Evolutionary conservation across 2,113 vertebrate genomes (phyloP), one percentile per base, ranked within the genome.

Genomic region (Pelecanoides urinatrix): DNA sequence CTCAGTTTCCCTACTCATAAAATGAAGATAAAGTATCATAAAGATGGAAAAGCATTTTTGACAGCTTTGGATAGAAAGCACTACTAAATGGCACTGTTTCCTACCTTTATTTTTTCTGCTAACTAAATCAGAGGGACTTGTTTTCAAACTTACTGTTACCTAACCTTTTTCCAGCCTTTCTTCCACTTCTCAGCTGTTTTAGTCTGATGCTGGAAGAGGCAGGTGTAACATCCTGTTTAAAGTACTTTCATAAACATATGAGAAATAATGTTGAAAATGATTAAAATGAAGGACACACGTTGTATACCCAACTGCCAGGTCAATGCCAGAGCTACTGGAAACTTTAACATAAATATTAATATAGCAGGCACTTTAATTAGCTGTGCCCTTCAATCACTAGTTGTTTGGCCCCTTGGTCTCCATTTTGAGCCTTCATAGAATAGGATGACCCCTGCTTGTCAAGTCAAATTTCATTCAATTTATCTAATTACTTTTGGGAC

Each of bases 341-440:
- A 94, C 91, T 92, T 97, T 90, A 91, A 81, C 90, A 97, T 97
- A 96, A 96, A 97, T 97, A 97, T 92, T 97, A 97, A 97, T 95
- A 95, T 65, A 87, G 44, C 77, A 92, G 90, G 67, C 79, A 88
- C 88, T 97, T 97, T 97, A 97, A 97, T 97, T 97, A 97, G 92
- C 95, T 96, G 44, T 92, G 80, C 90, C 85, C 85, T 96, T 96
- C 90, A 93, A 62, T 96, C 87, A 92, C 88, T 86, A 66, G 80
- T 90, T 96, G 72, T 95, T 97, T 97, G 74, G 86, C 94, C 93
- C 65, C 72, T 96, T 95, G 83, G 81, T 85, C 84, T 97, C 78
- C 67, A 72, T 92, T 93, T 93, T 97, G 88, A 96, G 91, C 94
- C 94, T 96, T 93, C 59, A 80, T 40, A 91, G 76, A 90, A 86